Percentiles rank a stretch among this genome's conserved stretches.
Evolutionary conservation across 92 coral and sea anemone species (phyloP).

Genomic region (Umimayanthus kanabou): DNA sequence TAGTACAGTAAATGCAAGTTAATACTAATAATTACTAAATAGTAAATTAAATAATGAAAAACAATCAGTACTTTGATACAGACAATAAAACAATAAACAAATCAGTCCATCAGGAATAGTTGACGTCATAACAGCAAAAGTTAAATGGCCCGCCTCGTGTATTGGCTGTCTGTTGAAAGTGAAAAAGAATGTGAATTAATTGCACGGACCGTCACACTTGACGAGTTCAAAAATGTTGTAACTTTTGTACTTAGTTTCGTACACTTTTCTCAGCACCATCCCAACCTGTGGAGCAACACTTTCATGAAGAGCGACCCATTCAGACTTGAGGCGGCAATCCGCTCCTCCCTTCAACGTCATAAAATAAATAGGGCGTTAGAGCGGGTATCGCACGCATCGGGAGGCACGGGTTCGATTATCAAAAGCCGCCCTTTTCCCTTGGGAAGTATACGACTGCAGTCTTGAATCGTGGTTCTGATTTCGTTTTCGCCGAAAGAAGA

Average conservation of each 20-base stretch:
- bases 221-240: constrained; percentile 13
- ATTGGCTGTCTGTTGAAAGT: no score
- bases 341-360: not conserved
- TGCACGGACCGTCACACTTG: not conserved
- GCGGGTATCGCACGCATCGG: constrained; percentile 3
- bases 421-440: not conserved
- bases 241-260: not conserved
- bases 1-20: no score
- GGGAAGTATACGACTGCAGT: not conserved
- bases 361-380: not conserved
- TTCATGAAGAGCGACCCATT: constrained; percentile 1
- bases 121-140: no score
- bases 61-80: no score
- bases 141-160: no score
- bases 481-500: constrained; percentile 9
- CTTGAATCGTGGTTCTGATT: not conserved
- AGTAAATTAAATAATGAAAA: no score
- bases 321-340: not conserved
- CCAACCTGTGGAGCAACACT: not conserved
- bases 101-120: no score
- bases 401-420: constrained; percentile 10
- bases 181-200: no score
- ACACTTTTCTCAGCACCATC: not conserved
- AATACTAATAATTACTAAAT: no score
- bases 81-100: no score